Percentiles rank a stretch among this genome's conserved stretches.
These are phyloP conservation scores for Neosilurus mollespiculum DNA, from an alignment of 2,797 vertebrate genomes.

Conservation along the genomic window DNA sequence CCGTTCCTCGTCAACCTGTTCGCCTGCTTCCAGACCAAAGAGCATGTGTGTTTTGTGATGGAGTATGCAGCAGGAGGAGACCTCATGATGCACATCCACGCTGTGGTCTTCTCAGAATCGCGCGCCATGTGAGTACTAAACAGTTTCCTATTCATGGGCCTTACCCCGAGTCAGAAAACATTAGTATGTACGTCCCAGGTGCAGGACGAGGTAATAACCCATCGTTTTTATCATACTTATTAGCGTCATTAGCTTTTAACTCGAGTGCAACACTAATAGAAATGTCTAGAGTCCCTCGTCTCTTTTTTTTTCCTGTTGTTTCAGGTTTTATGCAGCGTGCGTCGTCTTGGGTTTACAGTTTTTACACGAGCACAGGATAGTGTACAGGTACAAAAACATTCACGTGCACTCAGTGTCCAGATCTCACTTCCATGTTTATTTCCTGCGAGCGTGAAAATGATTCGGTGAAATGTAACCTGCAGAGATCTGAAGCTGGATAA, in stretches of 20 bases:
- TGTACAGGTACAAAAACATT: constrained; percentile 84
- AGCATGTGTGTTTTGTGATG: constrained; percentile 98
- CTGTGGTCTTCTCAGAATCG: constrained; percentile 94
- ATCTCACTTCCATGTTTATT: background rate
- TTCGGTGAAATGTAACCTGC: constrained; percentile 16
- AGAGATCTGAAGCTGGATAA: constrained; percentile 95
- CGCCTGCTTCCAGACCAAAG: constrained; percentile 97
- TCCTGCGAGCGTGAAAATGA: background rate
- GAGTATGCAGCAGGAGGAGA: constrained; percentile 97
- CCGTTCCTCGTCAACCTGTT: constrained; percentile 99
- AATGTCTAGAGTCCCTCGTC: background rate
- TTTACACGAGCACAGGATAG: constrained; percentile 97
- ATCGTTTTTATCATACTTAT: background rate
- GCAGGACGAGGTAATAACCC: too few species aligned
- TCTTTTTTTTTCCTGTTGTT: background rate
- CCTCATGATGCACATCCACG: constrained; percentile 99
- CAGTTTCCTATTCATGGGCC: background rate
- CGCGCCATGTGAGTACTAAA: constrained; percentile 86
- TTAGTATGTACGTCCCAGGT: too few species aligned
- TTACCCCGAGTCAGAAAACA: background rate
- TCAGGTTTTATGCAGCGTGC: constrained; percentile 94
- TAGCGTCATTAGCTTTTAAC: background rate
- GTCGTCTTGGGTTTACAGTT: constrained; percentile 96
- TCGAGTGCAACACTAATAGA: background rate
- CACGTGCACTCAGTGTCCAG: background rate